These are phyloP conservation scores for Scomber colias DNA, from an alignment of 2,113 vertebrate species.

Conservation along the genomic window DNA sequence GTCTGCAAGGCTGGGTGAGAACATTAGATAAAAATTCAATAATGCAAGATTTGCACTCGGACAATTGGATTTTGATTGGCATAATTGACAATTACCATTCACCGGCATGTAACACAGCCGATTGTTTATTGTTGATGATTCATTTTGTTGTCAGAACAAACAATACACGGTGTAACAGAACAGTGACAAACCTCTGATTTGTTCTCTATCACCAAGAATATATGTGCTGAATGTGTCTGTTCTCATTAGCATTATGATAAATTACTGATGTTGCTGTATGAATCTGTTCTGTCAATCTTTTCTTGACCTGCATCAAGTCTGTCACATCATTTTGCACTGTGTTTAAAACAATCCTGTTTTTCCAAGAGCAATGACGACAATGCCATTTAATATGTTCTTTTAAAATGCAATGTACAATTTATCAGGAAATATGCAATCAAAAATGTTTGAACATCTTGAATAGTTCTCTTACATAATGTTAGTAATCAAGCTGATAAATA, in stretches of 20 bases:
- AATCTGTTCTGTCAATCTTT: slow-evolving; percentile 16
- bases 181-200: slow-evolving; percentile 43
- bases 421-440: background rate
- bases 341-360: background rate
- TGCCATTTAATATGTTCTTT: background rate
- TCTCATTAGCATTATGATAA: slow-evolving; percentile 30
- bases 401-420: background rate
- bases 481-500: no score
- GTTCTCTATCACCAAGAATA: slow-evolving; percentile 26
- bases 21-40: slow-evolving; percentile 76
- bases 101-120: slow-evolving; percentile 59
- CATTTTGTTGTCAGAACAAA: slow-evolving; percentile 67
- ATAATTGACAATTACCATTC: slow-evolving; percentile 80
- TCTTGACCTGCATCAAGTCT: background rate
- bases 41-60: slow-evolving; percentile 61
- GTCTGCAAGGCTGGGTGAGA: slow-evolving; percentile 60
- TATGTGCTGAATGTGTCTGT: slow-evolving; percentile 45
- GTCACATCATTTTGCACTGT: background rate
- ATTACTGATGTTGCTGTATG: background rate
- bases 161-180: slow-evolving; percentile 47
- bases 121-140: slow-evolving; percentile 62
- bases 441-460: no score
- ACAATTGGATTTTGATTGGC: slow-evolving; percentile 81
- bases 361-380: background rate
- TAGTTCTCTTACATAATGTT: no score